A percentile compares a stretch with the other conserved stretches of the same genome.
These are phyloP conservation scores for Apis laboriosa DNA, from an alignment of 1,140 invertebrate genomes.

Conservation along the genomic window DNA sequence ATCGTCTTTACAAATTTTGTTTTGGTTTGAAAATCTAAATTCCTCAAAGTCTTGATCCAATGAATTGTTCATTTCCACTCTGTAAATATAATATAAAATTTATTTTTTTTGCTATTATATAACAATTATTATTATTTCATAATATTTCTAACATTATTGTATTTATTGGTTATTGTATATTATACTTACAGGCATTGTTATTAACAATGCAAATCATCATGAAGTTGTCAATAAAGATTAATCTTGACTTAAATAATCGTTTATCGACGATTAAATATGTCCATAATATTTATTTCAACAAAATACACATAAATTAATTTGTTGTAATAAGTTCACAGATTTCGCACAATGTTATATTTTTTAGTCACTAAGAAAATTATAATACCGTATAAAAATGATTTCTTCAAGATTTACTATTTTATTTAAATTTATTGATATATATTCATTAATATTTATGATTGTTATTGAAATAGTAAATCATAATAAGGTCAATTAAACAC, in stretches of 20 bases:
- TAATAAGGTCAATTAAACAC: slow-evolving; percentile 46
- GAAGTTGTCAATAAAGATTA: slow-evolving; percentile 34
- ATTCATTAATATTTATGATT: slow-evolving; percentile 12
- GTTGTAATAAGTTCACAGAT: slow-evolving; percentile 12
- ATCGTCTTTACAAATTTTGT: slow-evolving; percentile 55
- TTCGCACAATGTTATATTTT: not conserved
- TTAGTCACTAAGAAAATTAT: slow-evolving; percentile 2
- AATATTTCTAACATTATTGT: not conserved
- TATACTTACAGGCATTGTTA: slow-evolving; percentile 74
- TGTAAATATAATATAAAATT: slow-evolving; percentile 56
- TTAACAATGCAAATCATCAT: slow-evolving; percentile 62
- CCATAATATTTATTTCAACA: not conserved
- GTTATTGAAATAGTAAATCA: slow-evolving; percentile 7
- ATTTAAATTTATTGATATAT: not conserved
- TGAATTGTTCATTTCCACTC: slow-evolving; percentile 80
- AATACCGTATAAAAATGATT: not conserved
- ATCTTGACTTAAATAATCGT: slow-evolving; percentile 22
- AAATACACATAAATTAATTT: not conserved
- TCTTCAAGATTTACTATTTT: not conserved
- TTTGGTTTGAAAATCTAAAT: slow-evolving; percentile 73
- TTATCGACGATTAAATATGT: not conserved
- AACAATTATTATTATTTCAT: not conserved
- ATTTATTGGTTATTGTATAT: slow-evolving; percentile 1
- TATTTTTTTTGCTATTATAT: not conserved
- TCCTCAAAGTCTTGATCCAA: slow-evolving; percentile 78